A percentile compares a stretch with the other conserved stretches of the same genome.
phyloP scores from a whole-genome alignment of 2,888 invertebrate genomes.

The Ormyrus pomaceus region DNA sequence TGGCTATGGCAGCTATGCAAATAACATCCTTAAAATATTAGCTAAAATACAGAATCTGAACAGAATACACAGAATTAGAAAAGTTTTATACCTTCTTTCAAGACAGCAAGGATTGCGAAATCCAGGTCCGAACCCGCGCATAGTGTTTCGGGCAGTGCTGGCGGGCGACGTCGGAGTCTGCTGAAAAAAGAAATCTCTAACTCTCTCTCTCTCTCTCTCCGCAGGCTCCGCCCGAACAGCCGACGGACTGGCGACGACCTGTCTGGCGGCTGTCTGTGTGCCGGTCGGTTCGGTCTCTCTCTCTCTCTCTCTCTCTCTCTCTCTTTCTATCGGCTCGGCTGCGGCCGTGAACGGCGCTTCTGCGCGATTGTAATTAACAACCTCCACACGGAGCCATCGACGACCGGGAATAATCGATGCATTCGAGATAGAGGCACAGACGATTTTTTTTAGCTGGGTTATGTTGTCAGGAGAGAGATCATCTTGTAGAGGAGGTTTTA shows the following conservation, averaged over 20 bases:
- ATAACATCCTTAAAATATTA: not conserved
- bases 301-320: conserved; percentile 31
- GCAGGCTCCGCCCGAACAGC: conserved; percentile 24
- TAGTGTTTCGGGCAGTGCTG: not conserved
- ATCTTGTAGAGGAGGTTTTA: too few relatives aligned
- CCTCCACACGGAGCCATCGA: conserved; percentile 13
- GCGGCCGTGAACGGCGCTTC: conserved; percentile 17
- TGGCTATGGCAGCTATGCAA: not conserved
- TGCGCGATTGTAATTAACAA: conserved; percentile 57
- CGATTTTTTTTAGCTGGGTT: too few relatives aligned
- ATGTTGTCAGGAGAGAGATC: too few relatives aligned
- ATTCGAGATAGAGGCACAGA: conserved; percentile 2
- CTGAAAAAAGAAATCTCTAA: conserved; percentile 26
- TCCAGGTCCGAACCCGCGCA: conserved; percentile 9
- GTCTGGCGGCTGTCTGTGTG: conserved; percentile 66
- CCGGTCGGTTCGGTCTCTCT: conserved; percentile 59
- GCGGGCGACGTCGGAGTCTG: not conserved
- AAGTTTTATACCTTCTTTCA: conserved; percentile 2
- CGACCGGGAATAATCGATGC: conserved; percentile 52
- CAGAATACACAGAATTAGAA: conserved; percentile 25
- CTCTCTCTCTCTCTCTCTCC: not conserved
- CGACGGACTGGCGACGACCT: conserved; percentile 64
- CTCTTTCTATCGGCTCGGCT: not conserved
- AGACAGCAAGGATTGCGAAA: conserved; percentile 30
- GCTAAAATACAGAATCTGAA: too few relatives aligned